These are phyloP conservation scores for Crocallis elinguaria DNA, from an alignment of 2,888 invertebrate species.

Conservation along the genomic window DNA sequence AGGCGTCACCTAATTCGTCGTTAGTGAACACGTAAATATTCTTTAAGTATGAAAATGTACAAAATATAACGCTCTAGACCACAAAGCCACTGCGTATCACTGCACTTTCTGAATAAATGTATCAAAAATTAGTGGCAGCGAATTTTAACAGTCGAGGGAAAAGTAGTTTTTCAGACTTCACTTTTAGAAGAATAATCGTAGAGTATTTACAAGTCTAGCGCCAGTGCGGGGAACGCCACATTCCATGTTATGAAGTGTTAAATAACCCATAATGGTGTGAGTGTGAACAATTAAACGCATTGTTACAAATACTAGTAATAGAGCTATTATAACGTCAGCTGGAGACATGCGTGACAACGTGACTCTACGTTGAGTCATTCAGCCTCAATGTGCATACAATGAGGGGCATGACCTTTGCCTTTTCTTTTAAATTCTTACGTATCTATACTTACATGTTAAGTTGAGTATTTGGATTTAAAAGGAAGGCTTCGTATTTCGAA, in stretches of 20 bases:
- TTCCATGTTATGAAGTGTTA: slow-evolving; percentile 19
- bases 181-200: too few species aligned
- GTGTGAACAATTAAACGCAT: slow-evolving; percentile 31
- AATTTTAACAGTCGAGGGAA: too few species aligned
- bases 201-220: background rate
- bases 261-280: slow-evolving; percentile 23
- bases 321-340: slow-evolving; percentile 31
- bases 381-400: slow-evolving; percentile 17
- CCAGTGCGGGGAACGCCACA: slow-evolving; percentile 21
- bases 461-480: background rate
- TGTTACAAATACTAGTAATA: slow-evolving; percentile 25
- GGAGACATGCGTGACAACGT: slow-evolving; percentile 23
- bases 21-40: too few species aligned
- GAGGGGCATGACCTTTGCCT: slow-evolving; percentile 7
- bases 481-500: too few species aligned
- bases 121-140: too few species aligned
- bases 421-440: background rate
- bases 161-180: too few species aligned
- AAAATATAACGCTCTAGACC: too few species aligned
- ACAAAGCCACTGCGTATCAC: too few species aligned
- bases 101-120: too few species aligned
- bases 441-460: background rate
- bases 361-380: slow-evolving; percentile 2
- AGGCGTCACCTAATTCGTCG: too few species aligned
- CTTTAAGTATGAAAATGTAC: too few species aligned